Evolutionary conservation across 2,888 invertebrate genomes (phyloP).

Genomic region (Cistogaster globosa): DNA sequence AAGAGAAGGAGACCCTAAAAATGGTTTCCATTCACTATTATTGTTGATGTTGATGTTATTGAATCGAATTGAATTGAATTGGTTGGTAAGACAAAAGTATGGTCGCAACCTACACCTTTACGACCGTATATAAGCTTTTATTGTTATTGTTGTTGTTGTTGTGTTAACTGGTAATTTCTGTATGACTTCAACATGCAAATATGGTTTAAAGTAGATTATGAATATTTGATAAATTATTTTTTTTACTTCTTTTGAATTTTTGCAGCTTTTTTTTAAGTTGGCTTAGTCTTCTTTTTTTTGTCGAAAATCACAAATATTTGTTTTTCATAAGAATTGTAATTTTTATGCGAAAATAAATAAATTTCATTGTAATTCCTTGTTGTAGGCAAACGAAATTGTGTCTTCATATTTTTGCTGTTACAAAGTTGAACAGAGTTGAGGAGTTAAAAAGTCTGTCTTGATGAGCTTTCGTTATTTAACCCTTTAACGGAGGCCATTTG

Average conservation of each 20-base stretch:
- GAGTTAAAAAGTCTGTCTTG: too few relatives aligned
- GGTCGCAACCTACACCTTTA: constrained; percentile 58
- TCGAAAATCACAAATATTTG: too few relatives aligned
- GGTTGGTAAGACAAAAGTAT: constrained; percentile 61
- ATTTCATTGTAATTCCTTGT: constrained; percentile 54
- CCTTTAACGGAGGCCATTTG: too few relatives aligned
- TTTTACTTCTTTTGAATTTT: constrained; percentile 20
- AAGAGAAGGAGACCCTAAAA: constrained; percentile 54
- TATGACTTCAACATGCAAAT: constrained; percentile 65
- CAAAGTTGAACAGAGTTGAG: neutral
- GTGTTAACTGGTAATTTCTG: constrained; percentile 3
- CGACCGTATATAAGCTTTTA: too few relatives aligned
- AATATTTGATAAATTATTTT: constrained; percentile 53
- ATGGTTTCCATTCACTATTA: constrained; percentile 68
- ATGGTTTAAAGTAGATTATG: constrained; percentile 61
- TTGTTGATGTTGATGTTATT: constrained; percentile 50
- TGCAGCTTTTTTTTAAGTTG: constrained; percentile 13
- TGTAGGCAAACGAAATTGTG: neutral
- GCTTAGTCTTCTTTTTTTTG: neutral
- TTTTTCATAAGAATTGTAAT: constrained; percentile 43
- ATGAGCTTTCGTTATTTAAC: too few relatives aligned
- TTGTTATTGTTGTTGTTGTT: too few relatives aligned
- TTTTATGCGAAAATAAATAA: constrained; percentile 50
- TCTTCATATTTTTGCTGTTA: constrained; percentile 17
- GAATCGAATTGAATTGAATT: constrained; percentile 58